A percentile compares a stretch with the other conserved stretches of the same genome.
Evolutionary conservation across 2,113 vertebrate species (phyloP).

Genomic region (Brevimyrus niger): DNA sequence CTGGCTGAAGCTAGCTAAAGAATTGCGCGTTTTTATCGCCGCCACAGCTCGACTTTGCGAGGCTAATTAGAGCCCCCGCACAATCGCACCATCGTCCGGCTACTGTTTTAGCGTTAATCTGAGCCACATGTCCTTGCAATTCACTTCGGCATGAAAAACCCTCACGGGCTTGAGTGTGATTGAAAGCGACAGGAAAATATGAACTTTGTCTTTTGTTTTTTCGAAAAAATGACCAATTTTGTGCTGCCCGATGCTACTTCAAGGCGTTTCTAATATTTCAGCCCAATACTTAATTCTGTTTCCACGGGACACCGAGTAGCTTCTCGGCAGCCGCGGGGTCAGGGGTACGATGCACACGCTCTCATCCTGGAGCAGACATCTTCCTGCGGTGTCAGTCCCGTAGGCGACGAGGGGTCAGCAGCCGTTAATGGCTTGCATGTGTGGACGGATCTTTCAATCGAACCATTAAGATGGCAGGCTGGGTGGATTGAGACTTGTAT

Average conservation of each 20-base stretch:
- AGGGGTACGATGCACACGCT: neutral
- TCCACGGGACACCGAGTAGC: neutral
- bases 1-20: constrained; percentile 17
- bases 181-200: neutral
- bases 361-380: neutral
- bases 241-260: neutral
- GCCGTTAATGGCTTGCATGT: constrained; percentile 19
- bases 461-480: neutral
- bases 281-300: neutral
- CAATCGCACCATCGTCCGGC: constrained; percentile 13
- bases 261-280: constrained; percentile 11
- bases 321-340: neutral
- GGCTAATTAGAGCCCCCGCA: constrained; percentile 16
- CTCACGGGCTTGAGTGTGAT: neutral
- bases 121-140: neutral
- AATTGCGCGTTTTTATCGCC: neutral
- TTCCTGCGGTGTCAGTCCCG: neutral
- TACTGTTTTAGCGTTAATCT: constrained; percentile 12
- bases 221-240: neutral
- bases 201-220: constrained; percentile 7
- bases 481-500: neutral
- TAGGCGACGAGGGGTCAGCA: neutral
- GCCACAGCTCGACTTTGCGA: neutral
- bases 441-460: neutral
- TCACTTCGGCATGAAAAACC: neutral